phyloP scores from a whole-genome alignment of 1,140 invertebrate genomes.

The Drosophila ficusphila region DNA sequence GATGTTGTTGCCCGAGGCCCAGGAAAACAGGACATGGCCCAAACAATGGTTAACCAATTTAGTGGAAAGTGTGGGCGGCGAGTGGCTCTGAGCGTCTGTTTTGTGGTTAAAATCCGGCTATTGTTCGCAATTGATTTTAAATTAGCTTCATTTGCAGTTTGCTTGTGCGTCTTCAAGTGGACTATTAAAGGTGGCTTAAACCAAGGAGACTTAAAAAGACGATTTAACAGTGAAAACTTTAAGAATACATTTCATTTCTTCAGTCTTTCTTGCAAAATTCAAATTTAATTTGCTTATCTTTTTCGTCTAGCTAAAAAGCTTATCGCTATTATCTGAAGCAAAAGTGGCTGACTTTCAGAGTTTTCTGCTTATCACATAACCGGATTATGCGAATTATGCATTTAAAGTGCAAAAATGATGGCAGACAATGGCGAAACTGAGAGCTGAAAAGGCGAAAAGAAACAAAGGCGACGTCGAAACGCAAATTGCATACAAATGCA shows the following conservation, averaged over 20 bases:
- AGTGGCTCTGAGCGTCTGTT: constrained; percentile 29
- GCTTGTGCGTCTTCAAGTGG: constrained; percentile 1
- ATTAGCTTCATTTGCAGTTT: constrained; percentile 42
- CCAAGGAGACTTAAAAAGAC: not conserved
- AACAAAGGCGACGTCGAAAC: constrained; percentile 59
- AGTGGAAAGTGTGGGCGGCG: constrained; percentile 46
- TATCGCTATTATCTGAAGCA: constrained; percentile 17
- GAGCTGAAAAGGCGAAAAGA: constrained; percentile 13
- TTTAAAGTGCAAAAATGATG: constrained; percentile 69
- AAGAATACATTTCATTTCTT: not conserved
- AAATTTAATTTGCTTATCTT: not conserved
- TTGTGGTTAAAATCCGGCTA: constrained; percentile 35
- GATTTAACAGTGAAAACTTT: not conserved
- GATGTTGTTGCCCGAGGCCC: constrained; percentile 33
- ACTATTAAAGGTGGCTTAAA: constrained; percentile 4
- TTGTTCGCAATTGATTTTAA: constrained; percentile 50
- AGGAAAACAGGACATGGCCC: constrained; percentile 32
- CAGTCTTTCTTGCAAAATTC: not conserved
- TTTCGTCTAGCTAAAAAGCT: constrained; percentile 1
- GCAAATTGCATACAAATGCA: constrained; percentile 75
- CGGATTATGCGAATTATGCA: constrained; percentile 70
- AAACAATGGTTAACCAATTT: constrained; percentile 55
- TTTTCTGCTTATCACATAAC: constrained; percentile 50
- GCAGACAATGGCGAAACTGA: constrained; percentile 33
- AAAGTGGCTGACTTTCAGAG: not conserved